Evolutionary conservation across 64 coral and sea anemone genomes (phyloP), one percentile per base, ranked within the genome.

Genomic region (Catalaphyllia jardinei): DNA sequence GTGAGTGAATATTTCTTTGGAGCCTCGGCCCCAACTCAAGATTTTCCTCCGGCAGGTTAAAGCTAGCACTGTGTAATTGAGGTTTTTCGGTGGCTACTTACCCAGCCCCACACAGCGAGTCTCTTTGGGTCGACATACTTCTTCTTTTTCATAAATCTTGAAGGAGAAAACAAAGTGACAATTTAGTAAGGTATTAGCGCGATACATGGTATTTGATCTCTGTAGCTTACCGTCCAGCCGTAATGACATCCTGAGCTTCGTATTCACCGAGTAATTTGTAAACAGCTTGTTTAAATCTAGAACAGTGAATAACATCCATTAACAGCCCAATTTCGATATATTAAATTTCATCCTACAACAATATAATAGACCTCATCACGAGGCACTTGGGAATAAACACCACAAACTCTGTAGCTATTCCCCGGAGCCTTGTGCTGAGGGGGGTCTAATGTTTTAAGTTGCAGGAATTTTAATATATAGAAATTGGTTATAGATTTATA

Each of bases 61-160:
- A 42, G 30, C 33, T 10, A 50, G 6, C 50, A 38, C 33, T 77
- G 75, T 46, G 49, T 15, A 52, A 30, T 4, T 25, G 35, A 77
- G 3, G 18, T 2, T 4, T 18, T 38, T 54, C 52, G 52, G 31
- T 77, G 5, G 24, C 19, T 20, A 74, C 94, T 90, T 79, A 96
- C 94, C 94, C 91, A 96, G 28, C 94, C 94, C 94, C 94, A 96
- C 18, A 96, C 92, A 10, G 94, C 88, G 28, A 96, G 75, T 25
- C 88, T 93, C 42, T 96, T 61, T 67, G 77, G 88, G 31, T 92
- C 76, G 19, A 96, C 91, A 27, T 93, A 96, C 7, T 81, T 60
- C 64, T 90, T 84, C 18, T 24, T 82, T 87, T 93, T 87, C 94
- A 96, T 93, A 54, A 81, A 93, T 20, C 94, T 96, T 52, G 2